These are phyloP conservation scores for Danionella cerebrum DNA, from an alignment of 2,113 vertebrate species.

Conservation along the genomic window DNA sequence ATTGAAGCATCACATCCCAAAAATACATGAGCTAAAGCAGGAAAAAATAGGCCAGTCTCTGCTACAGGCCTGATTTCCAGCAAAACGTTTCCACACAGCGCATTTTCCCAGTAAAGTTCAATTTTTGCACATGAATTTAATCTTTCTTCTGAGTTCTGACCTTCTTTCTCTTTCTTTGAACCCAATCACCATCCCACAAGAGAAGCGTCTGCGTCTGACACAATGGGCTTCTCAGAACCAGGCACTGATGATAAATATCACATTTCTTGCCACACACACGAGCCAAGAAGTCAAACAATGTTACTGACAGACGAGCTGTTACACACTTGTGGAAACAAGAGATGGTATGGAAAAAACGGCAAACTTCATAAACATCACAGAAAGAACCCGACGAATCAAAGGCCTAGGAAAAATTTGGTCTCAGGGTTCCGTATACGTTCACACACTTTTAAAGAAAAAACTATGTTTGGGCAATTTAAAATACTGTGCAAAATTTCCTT, in stretches of 20 bases:
- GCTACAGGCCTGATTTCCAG: not conserved
- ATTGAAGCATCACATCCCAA: not conserved
- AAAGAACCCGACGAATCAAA: not conserved
- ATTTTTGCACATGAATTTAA: not conserved
- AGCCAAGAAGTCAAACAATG: not conserved
- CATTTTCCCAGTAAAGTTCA: not conserved
- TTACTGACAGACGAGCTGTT: not conserved
- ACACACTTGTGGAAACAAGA: not conserved
- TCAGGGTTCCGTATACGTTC: too few species aligned
- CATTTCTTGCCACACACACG: not conserved
- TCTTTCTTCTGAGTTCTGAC: not conserved
- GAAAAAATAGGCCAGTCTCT: not conserved
- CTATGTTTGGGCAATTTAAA: too few species aligned
- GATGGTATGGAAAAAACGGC: not conserved
- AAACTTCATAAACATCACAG: too few species aligned
- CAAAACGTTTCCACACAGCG: too few species aligned
- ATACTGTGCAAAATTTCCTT: too few species aligned
- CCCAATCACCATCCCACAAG: not conserved
- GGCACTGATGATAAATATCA: not conserved
- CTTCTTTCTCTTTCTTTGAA: not conserved
- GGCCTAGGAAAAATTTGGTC: too few species aligned
- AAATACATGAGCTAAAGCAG: not conserved
- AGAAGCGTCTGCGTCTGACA: not conserved
- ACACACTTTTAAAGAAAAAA: too few species aligned
- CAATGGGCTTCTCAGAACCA: not conserved